Percentiles rank a stretch among this genome's conserved stretches.
These are phyloP conservation scores for Bufotes viridis DNA, from an alignment of 2,797 vertebrate species.

Conservation along the genomic window DNA sequence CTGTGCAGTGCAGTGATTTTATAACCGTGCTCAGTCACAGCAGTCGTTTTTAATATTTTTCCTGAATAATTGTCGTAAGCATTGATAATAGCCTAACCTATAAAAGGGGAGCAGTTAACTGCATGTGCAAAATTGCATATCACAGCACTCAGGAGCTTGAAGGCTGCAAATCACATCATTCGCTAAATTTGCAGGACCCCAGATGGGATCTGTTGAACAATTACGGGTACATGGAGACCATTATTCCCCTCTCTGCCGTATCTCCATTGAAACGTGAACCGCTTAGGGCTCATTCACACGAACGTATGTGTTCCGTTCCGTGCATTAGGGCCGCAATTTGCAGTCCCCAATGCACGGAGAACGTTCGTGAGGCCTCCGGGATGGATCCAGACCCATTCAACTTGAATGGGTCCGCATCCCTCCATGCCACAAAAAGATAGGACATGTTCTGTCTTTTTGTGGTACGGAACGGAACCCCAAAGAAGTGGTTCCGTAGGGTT, in stretches of 20 bases:
- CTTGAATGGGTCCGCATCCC: too few relatives aligned
- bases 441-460: too few relatives aligned
- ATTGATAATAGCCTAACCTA: neutral
- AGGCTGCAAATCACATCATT: neutral
- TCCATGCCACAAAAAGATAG: too few relatives aligned
- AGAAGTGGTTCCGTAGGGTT: too few relatives aligned
- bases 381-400: too few relatives aligned
- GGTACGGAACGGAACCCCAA: too few relatives aligned
- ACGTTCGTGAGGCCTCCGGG: too few relatives aligned
- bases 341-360: too few relatives aligned
- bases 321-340: too few relatives aligned
- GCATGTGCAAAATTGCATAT: neutral
- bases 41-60: neutral
- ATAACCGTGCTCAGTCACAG: neutral
- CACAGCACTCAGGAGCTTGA: neutral
- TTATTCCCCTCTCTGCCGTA: neutral
- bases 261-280: neutral
- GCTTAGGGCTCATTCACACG: too few relatives aligned
- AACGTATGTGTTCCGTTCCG: too few relatives aligned
- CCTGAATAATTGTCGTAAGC: slow-evolving; percentile 1
- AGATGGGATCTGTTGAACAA: slow-evolving; percentile 7
- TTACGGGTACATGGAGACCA: neutral
- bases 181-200: neutral
- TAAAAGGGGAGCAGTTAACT: neutral
- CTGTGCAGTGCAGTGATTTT: neutral